Evolutionary conservation across 2,797 vertebrate species (phyloP).

Genomic region (Prunella strophiata): DNA sequence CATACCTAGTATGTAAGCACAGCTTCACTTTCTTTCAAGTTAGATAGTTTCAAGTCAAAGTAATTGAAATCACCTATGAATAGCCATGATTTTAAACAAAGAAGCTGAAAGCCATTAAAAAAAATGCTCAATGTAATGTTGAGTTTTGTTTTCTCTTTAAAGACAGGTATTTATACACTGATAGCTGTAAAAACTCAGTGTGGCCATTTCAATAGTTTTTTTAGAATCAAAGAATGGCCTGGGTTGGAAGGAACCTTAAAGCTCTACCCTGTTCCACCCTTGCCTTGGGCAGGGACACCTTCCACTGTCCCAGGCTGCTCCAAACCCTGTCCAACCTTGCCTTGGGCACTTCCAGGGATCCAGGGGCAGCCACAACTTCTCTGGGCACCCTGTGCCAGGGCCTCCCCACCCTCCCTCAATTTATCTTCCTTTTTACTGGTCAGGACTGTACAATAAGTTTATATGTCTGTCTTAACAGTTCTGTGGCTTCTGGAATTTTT

Average conservation of each 20-base stretch:
- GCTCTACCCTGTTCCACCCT: fast-evolving
- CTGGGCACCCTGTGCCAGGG: not conserved
- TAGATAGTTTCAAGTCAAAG: not conserved
- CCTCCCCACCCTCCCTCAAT: not conserved
- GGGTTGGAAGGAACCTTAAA: not conserved
- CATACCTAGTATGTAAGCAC: not conserved
- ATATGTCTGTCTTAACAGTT: not conserved
- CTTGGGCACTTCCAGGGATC: not conserved
- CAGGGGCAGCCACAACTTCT: not conserved
- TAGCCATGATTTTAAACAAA: not conserved
- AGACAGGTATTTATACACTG: not conserved
- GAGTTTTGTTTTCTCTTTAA: not conserved
- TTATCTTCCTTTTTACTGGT: not conserved
- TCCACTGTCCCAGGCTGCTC: fast-evolving
- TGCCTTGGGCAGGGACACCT: not conserved
- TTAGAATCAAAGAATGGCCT: not conserved
- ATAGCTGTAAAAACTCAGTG: not conserved
- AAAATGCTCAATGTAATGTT: fast-evolving
- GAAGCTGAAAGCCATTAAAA: not conserved
- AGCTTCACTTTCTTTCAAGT: not conserved
- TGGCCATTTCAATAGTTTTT: not conserved
- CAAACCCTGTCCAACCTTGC: not conserved
- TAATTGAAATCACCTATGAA: not conserved
- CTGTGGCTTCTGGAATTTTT: not conserved
- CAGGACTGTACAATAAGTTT: not conserved